Conservation (phyloP, 2,797 vertebrate species). For the Mormyrus hasselquistii region DNA sequence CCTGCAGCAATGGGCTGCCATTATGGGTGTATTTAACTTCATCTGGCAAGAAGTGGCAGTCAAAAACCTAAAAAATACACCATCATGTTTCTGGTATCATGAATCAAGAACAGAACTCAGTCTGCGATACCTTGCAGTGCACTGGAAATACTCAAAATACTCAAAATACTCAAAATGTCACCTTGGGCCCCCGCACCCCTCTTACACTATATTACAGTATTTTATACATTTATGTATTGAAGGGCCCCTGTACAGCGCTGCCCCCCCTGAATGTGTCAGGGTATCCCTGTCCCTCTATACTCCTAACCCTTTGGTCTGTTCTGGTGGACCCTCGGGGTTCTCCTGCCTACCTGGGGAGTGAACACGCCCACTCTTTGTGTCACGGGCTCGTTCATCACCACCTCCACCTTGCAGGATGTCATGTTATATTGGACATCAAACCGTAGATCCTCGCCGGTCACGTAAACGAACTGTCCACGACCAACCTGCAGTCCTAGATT, state of each 20-base stretch:
- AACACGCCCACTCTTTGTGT: constrained; percentile 61
- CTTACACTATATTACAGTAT: not conserved
- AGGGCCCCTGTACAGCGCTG: not conserved
- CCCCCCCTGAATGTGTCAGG: not conserved
- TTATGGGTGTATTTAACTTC: constrained; percentile 58
- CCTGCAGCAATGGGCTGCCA: constrained; percentile 56
- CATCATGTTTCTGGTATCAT: not conserved
- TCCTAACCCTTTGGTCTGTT: not conserved
- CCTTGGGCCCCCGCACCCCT: not conserved
- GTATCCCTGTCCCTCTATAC: not conserved
- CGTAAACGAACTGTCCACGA: constrained; percentile 53
- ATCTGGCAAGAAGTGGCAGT: constrained; percentile 58
- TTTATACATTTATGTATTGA: not conserved
- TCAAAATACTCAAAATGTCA: not conserved
- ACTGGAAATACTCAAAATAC: not conserved
- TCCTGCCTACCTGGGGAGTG: constrained; percentile 59
- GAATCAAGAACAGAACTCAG: not conserved
- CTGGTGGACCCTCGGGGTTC: not conserved
- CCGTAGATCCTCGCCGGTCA: constrained; percentile 49
- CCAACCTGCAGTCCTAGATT: constrained; percentile 49
- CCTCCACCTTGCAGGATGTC: constrained; percentile 64
- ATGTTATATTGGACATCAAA: constrained; percentile 41
- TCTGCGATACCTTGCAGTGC: not conserved
- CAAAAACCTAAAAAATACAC: constrained; percentile 55
- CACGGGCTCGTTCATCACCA: constrained; percentile 57